phyloP scores from a whole-genome alignment of 1,140 invertebrate genomes.

The Arctopsyche grandis region DNA sequence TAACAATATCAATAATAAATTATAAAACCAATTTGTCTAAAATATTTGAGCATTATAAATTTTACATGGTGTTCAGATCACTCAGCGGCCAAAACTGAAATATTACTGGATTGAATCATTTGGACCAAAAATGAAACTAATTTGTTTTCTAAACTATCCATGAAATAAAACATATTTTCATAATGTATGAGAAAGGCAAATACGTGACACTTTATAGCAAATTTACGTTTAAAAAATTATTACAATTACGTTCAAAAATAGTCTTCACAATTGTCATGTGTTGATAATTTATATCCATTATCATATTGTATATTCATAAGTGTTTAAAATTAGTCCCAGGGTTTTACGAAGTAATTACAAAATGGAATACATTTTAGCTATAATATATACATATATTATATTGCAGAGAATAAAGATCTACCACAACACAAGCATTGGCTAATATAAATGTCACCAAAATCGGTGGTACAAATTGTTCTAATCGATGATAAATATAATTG shows the following conservation, averaged over 20 bases:
- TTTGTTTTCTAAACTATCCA: too few relatives aligned
- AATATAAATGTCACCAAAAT: constrained; percentile 10
- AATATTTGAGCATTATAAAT: constrained; percentile 1
- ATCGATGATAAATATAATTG: neutral
- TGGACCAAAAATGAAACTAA: too few relatives aligned
- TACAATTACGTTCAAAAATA: neutral
- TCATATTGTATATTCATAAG: neutral
- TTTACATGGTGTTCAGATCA: neutral
- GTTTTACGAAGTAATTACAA: neutral
- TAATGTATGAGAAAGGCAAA: too few relatives aligned
- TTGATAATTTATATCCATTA: too few relatives aligned
- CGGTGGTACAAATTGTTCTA: constrained; percentile 28
- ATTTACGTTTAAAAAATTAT: neutral
- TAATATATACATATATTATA: neutral
- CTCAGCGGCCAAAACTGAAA: neutral
- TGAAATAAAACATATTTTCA: too few relatives aligned
- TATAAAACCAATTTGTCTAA: neutral
- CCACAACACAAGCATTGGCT: constrained; percentile 3
- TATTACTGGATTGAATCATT: too few relatives aligned
- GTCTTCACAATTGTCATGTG: neutral
- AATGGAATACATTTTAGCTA: constrained; percentile 5
- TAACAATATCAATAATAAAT: neutral
- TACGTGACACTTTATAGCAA: too few relatives aligned
- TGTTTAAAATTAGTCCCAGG: neutral
- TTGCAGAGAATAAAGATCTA: too few relatives aligned